A percentile compares a stretch with the other conserved stretches of the same genome.
Conservation (phyloP, 2,113 vertebrate species). For the Falco punctatus region DNA sequence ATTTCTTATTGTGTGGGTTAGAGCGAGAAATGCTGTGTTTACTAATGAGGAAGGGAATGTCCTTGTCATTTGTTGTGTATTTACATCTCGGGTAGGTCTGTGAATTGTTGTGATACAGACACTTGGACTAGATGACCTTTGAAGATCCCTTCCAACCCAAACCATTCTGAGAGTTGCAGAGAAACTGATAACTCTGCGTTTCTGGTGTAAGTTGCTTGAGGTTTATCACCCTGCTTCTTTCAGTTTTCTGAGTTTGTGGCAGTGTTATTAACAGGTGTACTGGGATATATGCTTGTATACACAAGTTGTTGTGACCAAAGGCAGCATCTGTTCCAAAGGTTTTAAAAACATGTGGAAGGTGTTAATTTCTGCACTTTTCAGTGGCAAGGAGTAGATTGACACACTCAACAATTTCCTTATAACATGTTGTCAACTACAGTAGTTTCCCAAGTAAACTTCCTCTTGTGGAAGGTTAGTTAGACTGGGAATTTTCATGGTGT, state of each 20-base stretch:
- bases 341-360: background rate
- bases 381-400: background rate
- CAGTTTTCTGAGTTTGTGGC: background rate
- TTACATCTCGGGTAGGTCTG: background rate
- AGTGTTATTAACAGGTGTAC: background rate
- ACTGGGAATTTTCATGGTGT: background rate
- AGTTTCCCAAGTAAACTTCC: background rate
- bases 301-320: background rate
- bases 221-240: background rate
- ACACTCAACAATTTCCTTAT: background rate
- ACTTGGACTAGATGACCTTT: too few species aligned
- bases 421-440: background rate
- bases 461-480: background rate
- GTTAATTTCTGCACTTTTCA: background rate
- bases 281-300: background rate
- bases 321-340: background rate
- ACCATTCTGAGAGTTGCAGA: background rate
- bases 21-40: background rate
- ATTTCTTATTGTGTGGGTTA: background rate
- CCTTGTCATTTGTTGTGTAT: background rate
- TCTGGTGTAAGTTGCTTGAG: background rate
- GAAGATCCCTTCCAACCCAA: too few species aligned
- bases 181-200: background rate
- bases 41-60: background rate
- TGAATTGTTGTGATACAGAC: background rate